These are phyloP conservation scores for Drymonia ruficornis DNA, from an alignment of 2,888 invertebrate genomes.

Conservation along the genomic window DNA sequence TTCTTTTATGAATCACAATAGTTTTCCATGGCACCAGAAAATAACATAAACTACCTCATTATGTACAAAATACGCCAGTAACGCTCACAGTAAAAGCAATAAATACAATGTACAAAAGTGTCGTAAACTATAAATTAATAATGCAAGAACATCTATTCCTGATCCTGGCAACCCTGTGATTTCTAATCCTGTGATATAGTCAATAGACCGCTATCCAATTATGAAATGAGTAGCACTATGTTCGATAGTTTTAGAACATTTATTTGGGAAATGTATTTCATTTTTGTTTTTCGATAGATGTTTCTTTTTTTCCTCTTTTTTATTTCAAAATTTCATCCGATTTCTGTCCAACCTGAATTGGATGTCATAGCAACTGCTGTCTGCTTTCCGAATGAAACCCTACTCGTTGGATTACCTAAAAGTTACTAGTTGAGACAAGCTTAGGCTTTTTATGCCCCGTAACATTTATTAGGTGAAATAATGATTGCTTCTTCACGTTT, in stretches of 20 bases:
- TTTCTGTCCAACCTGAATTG: too few relatives aligned
- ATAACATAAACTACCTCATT: neutral
- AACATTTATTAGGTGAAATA: too few relatives aligned
- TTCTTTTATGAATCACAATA: neutral
- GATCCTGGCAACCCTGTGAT: slow-evolving; percentile 75
- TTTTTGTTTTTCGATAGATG: neutral
- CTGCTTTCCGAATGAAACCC: too few relatives aligned
- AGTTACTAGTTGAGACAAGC: too few relatives aligned
- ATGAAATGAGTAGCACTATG: slow-evolving; percentile 45
- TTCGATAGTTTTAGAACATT: slow-evolving; percentile 18
- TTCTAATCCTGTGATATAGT: slow-evolving; percentile 74
- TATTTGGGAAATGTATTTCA: neutral
- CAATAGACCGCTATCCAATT: slow-evolving; percentile 58
- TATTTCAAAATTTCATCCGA: too few relatives aligned
- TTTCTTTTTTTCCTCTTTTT: too few relatives aligned
- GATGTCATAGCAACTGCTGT: too few relatives aligned
- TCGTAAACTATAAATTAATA: slow-evolving; percentile 20
- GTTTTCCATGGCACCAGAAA: slow-evolving; percentile 39
- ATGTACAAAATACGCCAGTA: slow-evolving; percentile 4
- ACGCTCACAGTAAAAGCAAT: slow-evolving; percentile 26
- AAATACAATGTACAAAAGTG: slow-evolving; percentile 33
- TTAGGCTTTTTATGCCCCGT: too few relatives aligned
- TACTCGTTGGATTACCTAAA: too few relatives aligned
- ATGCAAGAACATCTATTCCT: slow-evolving; percentile 43
- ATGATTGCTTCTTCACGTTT: too few relatives aligned